Evolutionary conservation across 1,140 invertebrate species (phyloP), one percentile per base, ranked within the genome.

Genomic region (Drosophila orosa): DNA sequence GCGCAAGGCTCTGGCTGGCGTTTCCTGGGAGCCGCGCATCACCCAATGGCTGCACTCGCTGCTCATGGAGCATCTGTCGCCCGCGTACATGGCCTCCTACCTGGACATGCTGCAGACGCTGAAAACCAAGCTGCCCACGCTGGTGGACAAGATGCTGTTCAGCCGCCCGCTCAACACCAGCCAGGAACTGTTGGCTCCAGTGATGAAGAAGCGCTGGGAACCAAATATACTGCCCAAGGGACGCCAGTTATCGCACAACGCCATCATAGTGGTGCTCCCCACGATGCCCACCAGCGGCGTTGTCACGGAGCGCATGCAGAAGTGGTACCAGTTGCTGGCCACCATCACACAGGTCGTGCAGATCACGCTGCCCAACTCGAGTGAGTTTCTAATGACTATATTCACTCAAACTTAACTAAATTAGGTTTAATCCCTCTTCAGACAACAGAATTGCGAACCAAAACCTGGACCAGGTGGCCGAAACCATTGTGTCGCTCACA

Each of bases 121-220:
- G 3, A 95, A 95, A 90, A 91, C 94, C 3, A 97, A 97, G 93
- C 93, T 96, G 55, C 96, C 96, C 5, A 93, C 93, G n/a, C 92
- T 98, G 15, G 93, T 97, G 4, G 96, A 97, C 60, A 96, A 95
- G 91, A 95, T 97, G 93, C 93, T 96, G 52, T 93, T 90, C 76
- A 93, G 92, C 13, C 93, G 78, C 90, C 93, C 72, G 92, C 93
- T 90, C 94, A 97, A 92, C 94, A 82, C 74, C 45, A 93, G 72
- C 63, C 90, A 92, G 24, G 91, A 92, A 27, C 54, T 94, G 5
- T 85, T 96, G 7, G 93, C 93, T 33, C 93, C 95, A 1, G 85
- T 97, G 5, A 87, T 97, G 55, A 97, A 97, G 90, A 93, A 95
- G 60, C 94, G 95, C 1, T 97, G 96, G 96, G 96, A 97, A 91